Percentiles rank a stretch among this genome's conserved stretches.
These are phyloP conservation scores for Mormyrus hasselquistii DNA, from an alignment of 2,797 vertebrate genomes.

Conservation along the genomic window DNA sequence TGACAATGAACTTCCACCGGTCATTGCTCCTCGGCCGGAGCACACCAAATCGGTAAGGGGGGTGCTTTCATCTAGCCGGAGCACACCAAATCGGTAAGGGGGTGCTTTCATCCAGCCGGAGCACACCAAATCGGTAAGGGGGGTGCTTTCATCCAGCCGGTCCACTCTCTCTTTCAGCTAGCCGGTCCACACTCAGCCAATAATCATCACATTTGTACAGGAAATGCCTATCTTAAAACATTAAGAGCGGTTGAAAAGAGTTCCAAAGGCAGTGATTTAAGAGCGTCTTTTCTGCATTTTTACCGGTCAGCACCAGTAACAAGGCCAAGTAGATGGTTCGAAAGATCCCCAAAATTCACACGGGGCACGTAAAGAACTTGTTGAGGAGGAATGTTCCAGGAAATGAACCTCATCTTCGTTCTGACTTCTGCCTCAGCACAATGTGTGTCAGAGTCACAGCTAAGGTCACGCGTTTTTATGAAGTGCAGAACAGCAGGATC, in stretches of 20 bases:
- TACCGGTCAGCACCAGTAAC: background rate
- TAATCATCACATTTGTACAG: background rate
- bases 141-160: background rate
- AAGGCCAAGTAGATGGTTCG: background rate
- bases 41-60: conserved; percentile 75
- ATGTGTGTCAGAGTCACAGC: too few species aligned
- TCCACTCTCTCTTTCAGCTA: background rate
- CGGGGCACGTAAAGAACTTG: background rate
- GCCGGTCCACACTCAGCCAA: too few species aligned
- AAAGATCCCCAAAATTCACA: background rate
- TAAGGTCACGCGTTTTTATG: background rate
- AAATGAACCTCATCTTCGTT: background rate
- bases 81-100: conserved; percentile 95
- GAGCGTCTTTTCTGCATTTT: background rate
- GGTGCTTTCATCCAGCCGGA: conserved; percentile 37
- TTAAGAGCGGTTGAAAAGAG: background rate
- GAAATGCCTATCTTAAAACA: background rate
- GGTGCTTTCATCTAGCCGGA: too few species aligned
- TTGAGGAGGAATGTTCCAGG: background rate
- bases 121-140: conserved; percentile 94
- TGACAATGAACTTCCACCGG: conserved; percentile 85
- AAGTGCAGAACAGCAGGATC: background rate
- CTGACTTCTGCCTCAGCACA: background rate
- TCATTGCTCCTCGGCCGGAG: conserved; percentile 77
- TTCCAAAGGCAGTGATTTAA: background rate